Evolutionary conservation across 1,140 invertebrate genomes (phyloP), one percentile per base, ranked within the genome.

Genomic region (Alviniconcha marisindica): DNA sequence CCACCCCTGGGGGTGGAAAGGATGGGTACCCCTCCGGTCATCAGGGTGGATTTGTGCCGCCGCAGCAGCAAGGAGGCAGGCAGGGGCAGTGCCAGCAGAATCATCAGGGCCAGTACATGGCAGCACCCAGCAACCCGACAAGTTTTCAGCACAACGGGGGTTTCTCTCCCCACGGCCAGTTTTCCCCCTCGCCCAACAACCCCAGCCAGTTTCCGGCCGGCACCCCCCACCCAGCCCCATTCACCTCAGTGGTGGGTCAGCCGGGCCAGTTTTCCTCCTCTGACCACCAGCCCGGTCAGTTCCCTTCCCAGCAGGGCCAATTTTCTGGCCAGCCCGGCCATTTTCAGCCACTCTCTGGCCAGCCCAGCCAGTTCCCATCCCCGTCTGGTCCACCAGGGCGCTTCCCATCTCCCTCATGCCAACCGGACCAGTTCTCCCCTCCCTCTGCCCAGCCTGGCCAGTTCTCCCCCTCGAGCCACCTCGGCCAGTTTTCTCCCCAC

Each of bases 391-490:
- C n/a, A n/a, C n/a, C n/a, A n/a, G n/a, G n/a, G n/a, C 63, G 12
- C 28, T 33, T 66, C 28, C 36, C 31, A 7, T 66, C 63, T 33
- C 63, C 63, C 24, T n/a, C 56, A 24, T 10, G 36, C 63, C 63
- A 66, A 4, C 63, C 31, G 5, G n/a, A 7, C 63, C 28, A 28
- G 5, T 66, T 66, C 63, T 33, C 36, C 28, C 28, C 63, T 12
- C 63, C 63, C 12, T 66, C 63, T 66, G 28, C 31, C 28, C 63
- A 66, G 63, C 63, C 63, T 33, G 69, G 69, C 69, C 69, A 71
- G 7, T 71, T 40, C 18, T 71, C 36, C 1, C 69, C 33, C 10
- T 21, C 69, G 18, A 71, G 24, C 69, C 33, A 71, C 31, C 36
- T 71, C 28, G 28, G 73, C 31, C 40, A 76, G 40, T 54, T 51